Percentiles rank a stretch among this genome's conserved stretches.
Conservation (phyloP, 2,888 invertebrate genomes). For the Melikaiella ostensackeni region DNA sequence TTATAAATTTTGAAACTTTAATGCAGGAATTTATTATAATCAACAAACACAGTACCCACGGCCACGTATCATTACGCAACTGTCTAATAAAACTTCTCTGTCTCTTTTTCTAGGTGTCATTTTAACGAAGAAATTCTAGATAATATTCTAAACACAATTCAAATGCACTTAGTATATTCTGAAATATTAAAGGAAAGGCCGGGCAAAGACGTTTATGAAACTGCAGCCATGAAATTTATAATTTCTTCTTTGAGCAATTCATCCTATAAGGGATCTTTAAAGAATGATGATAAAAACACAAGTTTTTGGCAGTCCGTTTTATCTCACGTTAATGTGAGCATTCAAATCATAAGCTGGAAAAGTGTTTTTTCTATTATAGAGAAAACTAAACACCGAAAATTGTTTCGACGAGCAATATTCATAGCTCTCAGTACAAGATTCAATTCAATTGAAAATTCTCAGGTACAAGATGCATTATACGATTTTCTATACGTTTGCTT, state of each 20-base stretch:
- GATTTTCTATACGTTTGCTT: slow-evolving; percentile 61
- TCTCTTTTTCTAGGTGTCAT: slow-evolving; percentile 7
- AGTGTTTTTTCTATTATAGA: slow-evolving; percentile 45
- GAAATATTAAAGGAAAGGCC: slow-evolving; percentile 62
- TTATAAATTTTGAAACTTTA: slow-evolving; percentile 12
- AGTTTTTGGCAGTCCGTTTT: slow-evolving; percentile 48
- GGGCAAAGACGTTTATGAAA: slow-evolving; percentile 68
- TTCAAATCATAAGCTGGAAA: slow-evolving; percentile 63
- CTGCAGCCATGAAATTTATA: slow-evolving; percentile 58
- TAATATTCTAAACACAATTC: slow-evolving; percentile 9
- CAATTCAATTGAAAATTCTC: slow-evolving; percentile 57
- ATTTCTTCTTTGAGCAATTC: slow-evolving; percentile 46
- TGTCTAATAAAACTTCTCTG: not conserved
- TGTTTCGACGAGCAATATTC: slow-evolving; percentile 44
- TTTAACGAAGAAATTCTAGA: not conserved
- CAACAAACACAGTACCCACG: not conserved
- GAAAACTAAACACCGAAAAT: slow-evolving; percentile 29
- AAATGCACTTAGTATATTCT: slow-evolving; percentile 57
- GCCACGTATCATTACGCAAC: no score
- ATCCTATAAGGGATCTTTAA: slow-evolving; percentile 26
- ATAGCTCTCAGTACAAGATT: slow-evolving; percentile 40
- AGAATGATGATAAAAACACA: slow-evolving; percentile 20
- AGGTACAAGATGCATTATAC: slow-evolving; percentile 64
- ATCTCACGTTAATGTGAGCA: slow-evolving; percentile 57
- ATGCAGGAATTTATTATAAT: slow-evolving; percentile 38